phyloP scores from a whole-genome alignment of 2,888 invertebrate genomes.

The Agrochola macilenta region DNA sequence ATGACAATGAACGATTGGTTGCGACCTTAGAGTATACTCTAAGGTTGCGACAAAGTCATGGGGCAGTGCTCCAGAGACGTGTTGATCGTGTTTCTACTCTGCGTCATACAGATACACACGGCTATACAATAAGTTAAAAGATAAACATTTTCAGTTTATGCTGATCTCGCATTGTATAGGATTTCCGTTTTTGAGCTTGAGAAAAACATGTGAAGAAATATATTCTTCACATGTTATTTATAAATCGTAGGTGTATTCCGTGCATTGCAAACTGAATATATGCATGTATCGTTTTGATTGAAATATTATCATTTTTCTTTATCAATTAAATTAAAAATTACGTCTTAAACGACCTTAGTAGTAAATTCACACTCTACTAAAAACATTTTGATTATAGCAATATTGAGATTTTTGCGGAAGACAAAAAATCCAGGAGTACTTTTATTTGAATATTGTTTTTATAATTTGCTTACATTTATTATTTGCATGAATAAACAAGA shows the following conservation, averaged over 20 bases:
- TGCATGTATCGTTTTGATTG: not conserved
- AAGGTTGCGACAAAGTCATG: not conserved
- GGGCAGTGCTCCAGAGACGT: not conserved
- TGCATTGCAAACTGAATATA: not conserved
- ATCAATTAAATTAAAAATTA: not conserved
- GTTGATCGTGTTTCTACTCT: not conserved
- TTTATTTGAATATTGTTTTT: not conserved
- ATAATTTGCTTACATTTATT: not conserved
- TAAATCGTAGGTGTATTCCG: too few species aligned
- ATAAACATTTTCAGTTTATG: too few species aligned
- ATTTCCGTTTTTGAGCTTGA: not conserved
- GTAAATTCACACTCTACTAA: conserved; percentile 22
- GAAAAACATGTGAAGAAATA: too few species aligned
- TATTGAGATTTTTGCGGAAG: not conserved
- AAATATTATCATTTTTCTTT: not conserved
- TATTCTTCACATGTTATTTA: not conserved
- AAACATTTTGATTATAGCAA: conserved; percentile 4
- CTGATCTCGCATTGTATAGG: too few species aligned
- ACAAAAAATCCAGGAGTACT: not conserved
- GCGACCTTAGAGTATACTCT: too few species aligned
- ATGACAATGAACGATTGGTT: too few species aligned
- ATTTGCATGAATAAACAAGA: too few species aligned
- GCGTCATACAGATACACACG: not conserved
- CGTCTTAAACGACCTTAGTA: not conserved
- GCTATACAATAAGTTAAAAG: too few species aligned